phyloP scores from a whole-genome alignment of 2,888 invertebrate species.

The Epiblema foenella region DNA sequence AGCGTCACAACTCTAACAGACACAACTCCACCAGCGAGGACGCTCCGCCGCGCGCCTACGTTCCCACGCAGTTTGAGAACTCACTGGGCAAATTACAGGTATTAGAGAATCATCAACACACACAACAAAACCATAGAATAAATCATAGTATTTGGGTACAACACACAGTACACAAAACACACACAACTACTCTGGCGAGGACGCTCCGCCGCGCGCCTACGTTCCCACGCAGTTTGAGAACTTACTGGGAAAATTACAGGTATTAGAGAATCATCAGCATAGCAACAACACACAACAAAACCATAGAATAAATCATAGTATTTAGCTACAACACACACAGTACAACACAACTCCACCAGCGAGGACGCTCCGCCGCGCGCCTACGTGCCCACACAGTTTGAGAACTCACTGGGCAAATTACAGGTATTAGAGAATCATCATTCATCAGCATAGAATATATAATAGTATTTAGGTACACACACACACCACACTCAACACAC shows the following conservation, averaged over 20 bases:
- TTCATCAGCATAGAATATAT: no score
- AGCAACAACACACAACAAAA: no score
- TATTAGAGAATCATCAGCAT: no score
- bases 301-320: no score
- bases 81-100: constrained; percentile 96
- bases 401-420: constrained; percentile 97
- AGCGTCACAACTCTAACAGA: constrained; percentile 82
- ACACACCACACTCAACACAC: no score
- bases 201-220: constrained; percentile 85
- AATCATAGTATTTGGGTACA: no score
- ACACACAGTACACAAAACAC: no score
- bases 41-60: constrained; percentile 86
- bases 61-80: constrained; percentile 96
- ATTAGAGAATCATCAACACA: no score
- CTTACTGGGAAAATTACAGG: constrained; percentile 96
- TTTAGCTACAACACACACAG: no score
- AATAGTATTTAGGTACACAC: no score
- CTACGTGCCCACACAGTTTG: constrained; percentile 95
- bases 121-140: no score
- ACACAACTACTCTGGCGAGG: constrained; percentile 84
- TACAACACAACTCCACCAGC: constrained; percentile 83
- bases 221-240: constrained; percentile 97
- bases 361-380: constrained; percentile 83
- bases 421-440: constrained; percentile 87
- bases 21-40: constrained; percentile 85